Conservation (phyloP, 2,888 invertebrate genomes). For the Subacronicta megacephala region DNA sequence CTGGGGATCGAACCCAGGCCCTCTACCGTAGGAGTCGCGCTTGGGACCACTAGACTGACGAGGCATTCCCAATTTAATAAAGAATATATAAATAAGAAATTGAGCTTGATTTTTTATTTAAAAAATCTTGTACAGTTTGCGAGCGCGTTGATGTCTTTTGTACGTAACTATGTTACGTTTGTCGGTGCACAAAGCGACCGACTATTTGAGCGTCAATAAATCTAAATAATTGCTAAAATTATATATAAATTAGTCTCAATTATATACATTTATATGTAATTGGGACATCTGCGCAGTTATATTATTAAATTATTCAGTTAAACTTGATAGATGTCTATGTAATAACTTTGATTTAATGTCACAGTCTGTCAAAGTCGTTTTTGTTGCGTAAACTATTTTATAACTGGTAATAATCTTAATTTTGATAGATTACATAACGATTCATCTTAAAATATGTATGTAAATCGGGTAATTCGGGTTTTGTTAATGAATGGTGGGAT, state of each 20-base stretch:
- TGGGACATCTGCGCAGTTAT: slow-evolving; percentile 11
- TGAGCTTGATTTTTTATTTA: background rate
- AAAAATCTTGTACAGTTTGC: background rate
- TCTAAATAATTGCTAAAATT: slow-evolving; percentile 29
- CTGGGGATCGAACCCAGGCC: too few relatives aligned
- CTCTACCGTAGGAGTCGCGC: too few relatives aligned
- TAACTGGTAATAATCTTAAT: slow-evolving; percentile 19
- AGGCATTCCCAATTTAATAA: too few relatives aligned
- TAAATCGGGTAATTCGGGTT: too few relatives aligned
- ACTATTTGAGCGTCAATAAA: slow-evolving; percentile 12
- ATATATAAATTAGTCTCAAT: slow-evolving; percentile 18
- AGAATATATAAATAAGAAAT: too few relatives aligned
- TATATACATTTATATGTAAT: slow-evolving; percentile 29
- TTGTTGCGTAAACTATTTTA: slow-evolving; percentile 13
- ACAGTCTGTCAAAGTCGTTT: slow-evolving; percentile 28
- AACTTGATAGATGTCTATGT: slow-evolving; percentile 18
- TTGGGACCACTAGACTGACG: too few relatives aligned
- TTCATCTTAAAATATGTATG: background rate
- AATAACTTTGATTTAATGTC: slow-evolving; percentile 11
- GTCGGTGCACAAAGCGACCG: slow-evolving; percentile 1
- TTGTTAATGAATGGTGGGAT: too few relatives aligned
- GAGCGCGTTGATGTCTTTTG: slow-evolving; percentile 56
- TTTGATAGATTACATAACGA: slow-evolving; percentile 14
- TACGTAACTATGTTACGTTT: slow-evolving; percentile 12
- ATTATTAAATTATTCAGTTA: slow-evolving; percentile 18